These are phyloP conservation scores for Drosophila borealis DNA, from an alignment of 2,888 invertebrate genomes.

Conservation along the genomic window DNA sequence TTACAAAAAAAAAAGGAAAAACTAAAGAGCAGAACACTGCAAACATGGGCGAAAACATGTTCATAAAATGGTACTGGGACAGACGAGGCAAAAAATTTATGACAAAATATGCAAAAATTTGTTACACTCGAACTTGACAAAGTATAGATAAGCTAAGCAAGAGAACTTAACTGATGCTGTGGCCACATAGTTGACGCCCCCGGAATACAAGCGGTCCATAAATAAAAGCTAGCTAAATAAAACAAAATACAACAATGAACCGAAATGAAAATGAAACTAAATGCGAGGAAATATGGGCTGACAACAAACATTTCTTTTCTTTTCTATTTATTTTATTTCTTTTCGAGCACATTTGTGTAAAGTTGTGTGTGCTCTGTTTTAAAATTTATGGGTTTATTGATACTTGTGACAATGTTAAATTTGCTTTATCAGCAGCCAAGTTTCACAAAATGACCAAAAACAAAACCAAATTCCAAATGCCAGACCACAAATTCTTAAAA, in stretches of 20 bases:
- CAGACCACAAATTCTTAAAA: slow-evolving; percentile 9
- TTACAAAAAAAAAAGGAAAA: slow-evolving; percentile 7
- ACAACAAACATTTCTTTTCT: slow-evolving; percentile 37
- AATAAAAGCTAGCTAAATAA: slow-evolving; percentile 42
- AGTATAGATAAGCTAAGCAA: slow-evolving; percentile 34
- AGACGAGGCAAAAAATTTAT: slow-evolving; percentile 52
- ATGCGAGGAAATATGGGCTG: slow-evolving; percentile 35
- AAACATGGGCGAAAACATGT: slow-evolving; percentile 55
- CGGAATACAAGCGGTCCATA: slow-evolving; percentile 31
- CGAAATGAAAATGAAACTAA: slow-evolving; percentile 17
- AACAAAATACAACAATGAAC: slow-evolving; percentile 25
- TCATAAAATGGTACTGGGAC: slow-evolving; percentile 44
- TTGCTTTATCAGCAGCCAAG: slow-evolving; percentile 50
- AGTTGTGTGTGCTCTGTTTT: slow-evolving; percentile 33
- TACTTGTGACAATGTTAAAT: slow-evolving; percentile 47
- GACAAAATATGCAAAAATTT: slow-evolving; percentile 77
- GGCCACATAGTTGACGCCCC: slow-evolving; percentile 55
- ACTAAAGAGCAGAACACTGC: slow-evolving; percentile 25
- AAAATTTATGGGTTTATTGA: slow-evolving; percentile 76
- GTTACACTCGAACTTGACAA: slow-evolving; percentile 64
- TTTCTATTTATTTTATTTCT: slow-evolving; percentile 16
- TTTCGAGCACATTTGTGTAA: slow-evolving; percentile 25
- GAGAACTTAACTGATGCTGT: slow-evolving; percentile 4
- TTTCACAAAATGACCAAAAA: slow-evolving; percentile 3
- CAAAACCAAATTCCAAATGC: too few relatives aligned